These are phyloP conservation scores for Mormyrops boulengeri DNA, from an alignment of 2,797 vertebrate species.

Conservation along the genomic window DNA sequence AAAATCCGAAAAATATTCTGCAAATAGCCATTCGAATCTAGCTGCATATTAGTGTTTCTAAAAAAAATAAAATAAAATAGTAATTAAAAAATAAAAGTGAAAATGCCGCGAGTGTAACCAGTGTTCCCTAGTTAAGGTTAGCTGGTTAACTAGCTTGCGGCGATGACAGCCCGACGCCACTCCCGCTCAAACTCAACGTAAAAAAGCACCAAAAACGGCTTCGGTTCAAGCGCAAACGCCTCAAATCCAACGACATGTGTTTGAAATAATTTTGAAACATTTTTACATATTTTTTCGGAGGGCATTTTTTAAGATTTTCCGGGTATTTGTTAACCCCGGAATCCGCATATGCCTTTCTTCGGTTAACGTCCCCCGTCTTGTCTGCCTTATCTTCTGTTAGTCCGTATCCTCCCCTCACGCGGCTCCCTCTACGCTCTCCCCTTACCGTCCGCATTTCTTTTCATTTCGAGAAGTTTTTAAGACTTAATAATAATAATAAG, in stretches of 20 bases:
- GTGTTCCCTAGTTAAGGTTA: neutral
- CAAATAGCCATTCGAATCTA: neutral
- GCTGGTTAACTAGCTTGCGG: neutral
- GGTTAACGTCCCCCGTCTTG: slow-evolving; percentile 16
- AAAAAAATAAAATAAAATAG: neutral
- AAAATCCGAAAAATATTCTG: neutral
- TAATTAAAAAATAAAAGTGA: neutral
- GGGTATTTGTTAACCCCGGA: slow-evolving; percentile 23
- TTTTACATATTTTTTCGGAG: neutral
- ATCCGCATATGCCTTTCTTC: slow-evolving; percentile 31
- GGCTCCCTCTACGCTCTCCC: neutral
- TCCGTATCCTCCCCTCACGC: neutral
- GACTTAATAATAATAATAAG: neutral
- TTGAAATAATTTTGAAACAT: slow-evolving; percentile 28
- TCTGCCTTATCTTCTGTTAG: slow-evolving; percentile 9
- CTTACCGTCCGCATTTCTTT: neutral
- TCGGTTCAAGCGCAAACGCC: slow-evolving; percentile 34
- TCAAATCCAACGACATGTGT: slow-evolving; percentile 10
- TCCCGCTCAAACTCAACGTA: slow-evolving; percentile 71
- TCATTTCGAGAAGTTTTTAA: neutral
- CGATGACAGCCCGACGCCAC: slow-evolving; percentile 29
- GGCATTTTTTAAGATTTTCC: neutral
- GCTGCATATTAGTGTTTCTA: neutral
- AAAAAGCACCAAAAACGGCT: slow-evolving; percentile 40
- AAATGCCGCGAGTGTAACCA: neutral